A percentile compares a stretch with the other conserved stretches of the same genome.
These are phyloP conservation scores for Ptiloglossa arizonensis DNA, from an alignment of 1,140 invertebrate genomes.

Conservation along the genomic window DNA sequence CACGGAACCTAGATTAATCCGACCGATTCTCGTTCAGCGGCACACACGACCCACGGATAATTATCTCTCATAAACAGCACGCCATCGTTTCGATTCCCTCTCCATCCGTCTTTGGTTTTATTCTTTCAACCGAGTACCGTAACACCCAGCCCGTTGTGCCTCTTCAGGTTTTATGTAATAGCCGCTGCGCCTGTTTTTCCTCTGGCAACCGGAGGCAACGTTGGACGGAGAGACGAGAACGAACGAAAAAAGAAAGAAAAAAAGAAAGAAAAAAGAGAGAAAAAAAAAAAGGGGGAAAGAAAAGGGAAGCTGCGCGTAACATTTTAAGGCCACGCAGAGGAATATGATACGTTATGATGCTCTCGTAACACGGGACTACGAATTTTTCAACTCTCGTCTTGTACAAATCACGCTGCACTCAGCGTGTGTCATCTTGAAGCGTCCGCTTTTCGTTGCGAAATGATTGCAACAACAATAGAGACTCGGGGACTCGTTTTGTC, in stretches of 20 bases:
- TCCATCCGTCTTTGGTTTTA: not conserved
- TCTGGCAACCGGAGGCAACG: slow-evolving; percentile 32
- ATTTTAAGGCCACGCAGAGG: slow-evolving; percentile 23
- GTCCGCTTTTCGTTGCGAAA: no score
- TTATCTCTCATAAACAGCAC: slow-evolving; percentile 19
- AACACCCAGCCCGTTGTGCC: slow-evolving; percentile 44
- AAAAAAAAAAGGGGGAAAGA: not conserved
- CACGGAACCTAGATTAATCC: slow-evolving; percentile 2
- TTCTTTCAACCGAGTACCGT: slow-evolving; percentile 23
- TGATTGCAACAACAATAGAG: no score
- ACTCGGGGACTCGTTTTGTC: no score
- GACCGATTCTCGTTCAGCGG: not conserved
- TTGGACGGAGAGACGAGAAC: not conserved
- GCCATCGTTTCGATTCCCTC: not conserved
- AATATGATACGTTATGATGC: slow-evolving; percentile 3
- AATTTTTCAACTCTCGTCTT: not conserved
- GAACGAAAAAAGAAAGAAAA: not conserved
- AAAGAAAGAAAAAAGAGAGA: not conserved
- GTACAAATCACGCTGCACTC: not conserved
- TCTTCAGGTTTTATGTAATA: slow-evolving; percentile 57
- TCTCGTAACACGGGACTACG: slow-evolving; percentile 6
- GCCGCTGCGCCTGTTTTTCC: slow-evolving; percentile 40
- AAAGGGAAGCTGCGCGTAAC: slow-evolving; percentile 1
- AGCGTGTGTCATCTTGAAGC: no score
- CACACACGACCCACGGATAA: slow-evolving; percentile 17